Percentiles rank a stretch among this genome's conserved stretches.
Conservation (phyloP, 2,888 invertebrate genomes). For the Silvanus unidentatus region DNA sequence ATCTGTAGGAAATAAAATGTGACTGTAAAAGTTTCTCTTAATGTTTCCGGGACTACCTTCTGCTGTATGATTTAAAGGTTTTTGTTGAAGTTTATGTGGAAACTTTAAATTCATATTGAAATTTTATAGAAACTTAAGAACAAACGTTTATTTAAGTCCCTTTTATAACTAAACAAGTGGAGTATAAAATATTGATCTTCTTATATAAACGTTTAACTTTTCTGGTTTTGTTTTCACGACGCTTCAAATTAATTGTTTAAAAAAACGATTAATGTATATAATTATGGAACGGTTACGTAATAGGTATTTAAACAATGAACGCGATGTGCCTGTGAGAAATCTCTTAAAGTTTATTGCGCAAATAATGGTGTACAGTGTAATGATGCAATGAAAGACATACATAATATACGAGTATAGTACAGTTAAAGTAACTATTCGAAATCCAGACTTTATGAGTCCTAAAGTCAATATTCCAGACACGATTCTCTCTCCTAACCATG, state of each 20-base stretch:
- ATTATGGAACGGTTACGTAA: no score
- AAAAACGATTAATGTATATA: no score
- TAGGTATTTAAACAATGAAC: no score
- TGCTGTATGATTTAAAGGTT: constrained; percentile 12
- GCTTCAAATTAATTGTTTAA: not conserved
- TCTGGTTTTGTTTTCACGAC: not conserved
- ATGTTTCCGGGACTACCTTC: not conserved
- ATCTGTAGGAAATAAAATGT: no score
- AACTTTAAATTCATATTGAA: constrained; percentile 6
- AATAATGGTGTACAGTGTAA: not conserved
- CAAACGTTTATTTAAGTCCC: no score
- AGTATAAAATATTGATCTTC: not conserved
- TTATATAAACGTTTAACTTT: constrained; percentile 2
- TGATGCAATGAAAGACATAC: constrained; percentile 1
- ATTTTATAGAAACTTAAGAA: not conserved
- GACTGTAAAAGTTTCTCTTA: not conserved
- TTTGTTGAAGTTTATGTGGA: constrained; percentile 9
- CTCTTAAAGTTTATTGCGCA: no score
- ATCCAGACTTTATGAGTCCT: constrained; percentile 39
- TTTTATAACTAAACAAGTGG: not conserved
- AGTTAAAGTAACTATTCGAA: constrained; percentile 24
- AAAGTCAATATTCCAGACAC: constrained; percentile 44
- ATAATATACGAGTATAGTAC: not conserved
- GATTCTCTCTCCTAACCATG: constrained; percentile 44
- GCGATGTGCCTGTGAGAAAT: no score